phyloP scores from a whole-genome alignment of 2,797 vertebrate genomes.

The Dermochelys coriacea region DNA sequence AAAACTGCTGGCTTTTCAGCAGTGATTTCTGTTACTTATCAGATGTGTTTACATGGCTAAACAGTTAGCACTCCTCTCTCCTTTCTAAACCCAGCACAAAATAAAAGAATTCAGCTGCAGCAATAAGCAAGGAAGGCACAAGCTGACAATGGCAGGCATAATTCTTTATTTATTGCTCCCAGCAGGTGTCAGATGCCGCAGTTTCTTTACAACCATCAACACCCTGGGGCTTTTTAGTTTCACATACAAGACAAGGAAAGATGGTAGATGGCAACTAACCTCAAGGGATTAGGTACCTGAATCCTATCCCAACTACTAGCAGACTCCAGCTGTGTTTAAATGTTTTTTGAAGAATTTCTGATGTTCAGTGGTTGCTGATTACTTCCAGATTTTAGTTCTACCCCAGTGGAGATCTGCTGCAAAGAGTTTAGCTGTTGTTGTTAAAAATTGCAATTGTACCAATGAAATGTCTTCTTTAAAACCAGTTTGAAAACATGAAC shows the following conservation, averaged over 20 bases:
- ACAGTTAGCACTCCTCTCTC: conserved; percentile 50
- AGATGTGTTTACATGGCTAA: conserved; percentile 76
- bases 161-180: conserved; percentile 95
- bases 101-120: conserved; percentile 53
- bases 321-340: conserved; percentile 96
- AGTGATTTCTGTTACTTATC: conserved; percentile 50
- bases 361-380: conserved; percentile 95
- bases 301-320: conserved; percentile 93
- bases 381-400: conserved; percentile 99
- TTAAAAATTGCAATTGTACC: conserved; percentile 86
- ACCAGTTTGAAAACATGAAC: conserved; percentile 66
- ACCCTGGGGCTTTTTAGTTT: conserved; percentile 90
- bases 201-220: conserved; percentile 91
- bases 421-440: conserved; percentile 89
- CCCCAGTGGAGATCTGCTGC: conserved; percentile 90
- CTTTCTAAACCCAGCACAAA: not conserved
- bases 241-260: conserved; percentile 82
- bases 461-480: conserved; percentile 77
- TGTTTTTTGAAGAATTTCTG: conserved; percentile 96
- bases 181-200: conserved; percentile 91
- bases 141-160: conserved; percentile 86
- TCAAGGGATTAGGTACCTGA: conserved; percentile 96
- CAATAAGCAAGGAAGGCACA: conserved; percentile 76
- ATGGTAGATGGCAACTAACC: conserved; percentile 86
- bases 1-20: conserved; percentile 47